Conservation (phyloP, 2,113 vertebrate genomes). For the Corydoras maculifer region DNA sequence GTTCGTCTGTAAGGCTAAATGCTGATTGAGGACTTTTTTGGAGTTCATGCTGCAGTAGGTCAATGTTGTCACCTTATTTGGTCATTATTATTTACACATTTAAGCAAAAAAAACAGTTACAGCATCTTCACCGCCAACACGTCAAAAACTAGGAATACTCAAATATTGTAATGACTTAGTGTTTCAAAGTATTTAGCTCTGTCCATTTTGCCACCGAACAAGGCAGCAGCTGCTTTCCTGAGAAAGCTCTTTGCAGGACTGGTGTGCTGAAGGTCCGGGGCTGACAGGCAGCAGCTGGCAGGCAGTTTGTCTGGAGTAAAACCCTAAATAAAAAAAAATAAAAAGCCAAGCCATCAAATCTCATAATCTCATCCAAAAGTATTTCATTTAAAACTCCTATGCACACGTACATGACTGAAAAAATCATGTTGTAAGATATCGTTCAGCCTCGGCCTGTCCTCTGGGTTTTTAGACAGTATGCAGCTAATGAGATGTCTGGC, state of each 20-base stretch:
- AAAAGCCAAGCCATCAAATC: neutral
- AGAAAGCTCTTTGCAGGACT: slow-evolving; percentile 84
- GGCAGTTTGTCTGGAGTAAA: slow-evolving; percentile 79
- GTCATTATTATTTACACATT: slow-evolving; percentile 55
- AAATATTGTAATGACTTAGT: slow-evolving; percentile 55
- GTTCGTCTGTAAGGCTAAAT: slow-evolving; percentile 67
- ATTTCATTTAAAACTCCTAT: too few relatives aligned
- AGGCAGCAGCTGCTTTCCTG: slow-evolving; percentile 81
- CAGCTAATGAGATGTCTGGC: slow-evolving; percentile 78
- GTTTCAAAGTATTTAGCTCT: slow-evolving; percentile 78
- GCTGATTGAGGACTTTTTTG: slow-evolving; percentile 71
- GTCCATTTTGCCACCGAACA: slow-evolving; percentile 84
- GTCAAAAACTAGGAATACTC: too few relatives aligned
- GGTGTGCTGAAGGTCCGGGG: slow-evolving; percentile 80
- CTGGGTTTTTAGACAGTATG: slow-evolving; percentile 79
- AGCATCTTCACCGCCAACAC: neutral
- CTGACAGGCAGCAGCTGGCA: slow-evolving; percentile 74
- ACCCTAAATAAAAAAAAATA: too few relatives aligned
- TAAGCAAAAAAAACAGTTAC: slow-evolving; percentile 34
- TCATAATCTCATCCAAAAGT: neutral
- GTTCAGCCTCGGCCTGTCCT: slow-evolving; percentile 74
- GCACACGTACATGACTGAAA: slow-evolving; percentile 70
- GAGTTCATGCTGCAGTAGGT: slow-evolving; percentile 77
- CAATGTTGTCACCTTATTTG: slow-evolving; percentile 83
- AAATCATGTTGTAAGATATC: slow-evolving; percentile 80